Conservation (phyloP, 30 jellyfish, hydroid and myxozoan species). For the Aurelia aurita region DNA sequence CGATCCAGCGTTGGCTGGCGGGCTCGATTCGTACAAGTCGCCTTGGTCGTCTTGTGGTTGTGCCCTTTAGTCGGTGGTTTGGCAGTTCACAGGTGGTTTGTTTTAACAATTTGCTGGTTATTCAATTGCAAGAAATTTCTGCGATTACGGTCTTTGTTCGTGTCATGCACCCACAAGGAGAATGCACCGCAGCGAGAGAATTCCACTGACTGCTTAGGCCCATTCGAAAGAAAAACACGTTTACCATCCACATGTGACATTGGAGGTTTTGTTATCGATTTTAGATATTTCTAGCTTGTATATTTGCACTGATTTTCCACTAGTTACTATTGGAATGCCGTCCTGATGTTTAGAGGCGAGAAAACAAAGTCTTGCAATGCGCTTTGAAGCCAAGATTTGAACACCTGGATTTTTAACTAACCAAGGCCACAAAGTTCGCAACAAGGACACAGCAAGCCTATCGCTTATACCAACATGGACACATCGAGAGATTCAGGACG, state of each 20-base stretch:
- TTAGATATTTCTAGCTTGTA: no score
- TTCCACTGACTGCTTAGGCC: conserved; percentile 29
- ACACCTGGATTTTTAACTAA: no score
- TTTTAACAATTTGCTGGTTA: conserved; percentile 66
- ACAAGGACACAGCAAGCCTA: no score
- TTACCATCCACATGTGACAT: conserved; percentile 13
- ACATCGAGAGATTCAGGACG: conserved; percentile 79
- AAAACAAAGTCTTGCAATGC: conserved; percentile 35
- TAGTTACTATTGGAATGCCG: no score
- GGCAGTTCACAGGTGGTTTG: conserved; percentile 75
- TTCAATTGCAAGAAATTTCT: conserved; percentile 56
- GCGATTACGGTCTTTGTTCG: conserved; percentile 75
- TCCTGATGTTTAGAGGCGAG: no score
- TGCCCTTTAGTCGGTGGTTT: conserved; percentile 82
- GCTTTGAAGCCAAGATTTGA: conserved; percentile 21
- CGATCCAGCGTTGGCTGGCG: not conserved
- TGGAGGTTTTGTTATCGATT: no score
- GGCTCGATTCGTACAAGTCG: conserved; percentile 25
- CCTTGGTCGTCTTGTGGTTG: conserved; percentile 56
- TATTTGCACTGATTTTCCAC: no score
- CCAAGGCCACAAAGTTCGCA: no score
- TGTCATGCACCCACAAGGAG: conserved; percentile 70
- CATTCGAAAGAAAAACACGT: no score
- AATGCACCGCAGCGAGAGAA: conserved; percentile 25
- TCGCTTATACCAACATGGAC: conserved; percentile 36